phyloP scores from a whole-genome alignment of 23 tunicate genomes.

The Diplosoma virens region DNA sequence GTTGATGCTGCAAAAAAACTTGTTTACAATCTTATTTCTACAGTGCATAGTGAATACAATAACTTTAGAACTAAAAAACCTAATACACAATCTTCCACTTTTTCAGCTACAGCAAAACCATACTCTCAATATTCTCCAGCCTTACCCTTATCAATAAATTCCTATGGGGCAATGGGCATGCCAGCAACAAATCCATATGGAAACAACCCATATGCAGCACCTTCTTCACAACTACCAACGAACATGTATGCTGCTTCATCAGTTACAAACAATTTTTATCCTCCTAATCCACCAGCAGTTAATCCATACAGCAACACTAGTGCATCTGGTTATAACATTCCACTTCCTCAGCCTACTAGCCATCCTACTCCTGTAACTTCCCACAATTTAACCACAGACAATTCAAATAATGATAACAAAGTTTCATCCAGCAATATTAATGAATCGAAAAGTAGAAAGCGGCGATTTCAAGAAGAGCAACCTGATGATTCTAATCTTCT shows the following conservation, averaged over 20 bases:
- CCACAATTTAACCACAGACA: not conserved
- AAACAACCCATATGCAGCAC: not conserved
- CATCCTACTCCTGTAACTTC: not conserved
- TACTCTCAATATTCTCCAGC: constrained; percentile 34
- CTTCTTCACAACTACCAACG: not conserved
- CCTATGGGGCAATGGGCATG: no score
- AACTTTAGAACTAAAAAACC: constrained; percentile 6
- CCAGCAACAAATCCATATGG: not conserved
- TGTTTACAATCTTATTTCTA: constrained; percentile 64
- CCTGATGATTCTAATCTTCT: constrained; percentile 63
- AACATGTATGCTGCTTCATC: not conserved
- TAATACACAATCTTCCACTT: not conserved
- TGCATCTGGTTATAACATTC: constrained; percentile 9
- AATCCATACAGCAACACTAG: constrained; percentile 1
- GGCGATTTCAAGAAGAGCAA: constrained; percentile 70
- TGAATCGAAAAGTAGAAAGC: constrained; percentile 26
- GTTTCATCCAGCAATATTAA: not conserved
- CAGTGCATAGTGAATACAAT: constrained; percentile 31
- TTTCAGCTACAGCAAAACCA: not conserved
- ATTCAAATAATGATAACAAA: constrained; percentile 8
- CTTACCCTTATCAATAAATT: not conserved
- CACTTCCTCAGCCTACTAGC: constrained; percentile 1
- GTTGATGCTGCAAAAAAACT: constrained; percentile 83
- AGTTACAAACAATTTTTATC: not conserved
- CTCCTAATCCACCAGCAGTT: not conserved